Evolutionary conservation across 2,797 vertebrate genomes (phyloP).

Genomic region (Hypotaenidia philippensis): DNA sequence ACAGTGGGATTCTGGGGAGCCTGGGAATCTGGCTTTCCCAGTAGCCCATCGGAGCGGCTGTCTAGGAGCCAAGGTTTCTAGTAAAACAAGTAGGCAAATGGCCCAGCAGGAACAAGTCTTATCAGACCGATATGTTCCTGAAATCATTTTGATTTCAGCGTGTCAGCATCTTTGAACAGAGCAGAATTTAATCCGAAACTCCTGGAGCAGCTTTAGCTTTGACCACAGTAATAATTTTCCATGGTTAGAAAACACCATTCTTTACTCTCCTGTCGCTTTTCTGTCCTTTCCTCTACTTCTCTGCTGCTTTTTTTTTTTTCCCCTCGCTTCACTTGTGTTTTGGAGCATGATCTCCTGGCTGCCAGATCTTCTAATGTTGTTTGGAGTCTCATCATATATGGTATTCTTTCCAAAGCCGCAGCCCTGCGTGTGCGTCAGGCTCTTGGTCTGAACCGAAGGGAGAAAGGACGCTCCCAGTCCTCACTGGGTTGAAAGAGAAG

Average conservation of each 20-base stretch:
- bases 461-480: neutral
- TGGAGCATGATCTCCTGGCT: neutral
- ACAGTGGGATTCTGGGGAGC: conserved; percentile 43
- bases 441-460: neutral
- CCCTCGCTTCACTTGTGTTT: neutral
- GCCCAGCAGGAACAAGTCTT: neutral
- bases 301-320: neutral
- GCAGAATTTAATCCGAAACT: conserved; percentile 34
- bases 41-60: neutral
- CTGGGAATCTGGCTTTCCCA: conserved; percentile 54
- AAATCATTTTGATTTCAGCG: neutral
- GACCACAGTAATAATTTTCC: neutral
- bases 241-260: neutral
- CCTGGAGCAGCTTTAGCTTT: conserved; percentile 10
- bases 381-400: neutral
- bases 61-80: conserved; percentile 40
- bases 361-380: neutral
- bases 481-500: fast-evolving
- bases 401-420: neutral
- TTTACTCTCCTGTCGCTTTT: neutral
- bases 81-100: conserved; percentile 43
- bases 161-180: conserved; percentile 22
- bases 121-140: conserved; percentile 40
- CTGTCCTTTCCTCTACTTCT: neutral
- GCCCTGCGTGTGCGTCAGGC: neutral